Evolutionary conservation across 2,888 invertebrate species (phyloP), one percentile per base, ranked within the genome.

Genomic region (Helleia helle): DNA sequence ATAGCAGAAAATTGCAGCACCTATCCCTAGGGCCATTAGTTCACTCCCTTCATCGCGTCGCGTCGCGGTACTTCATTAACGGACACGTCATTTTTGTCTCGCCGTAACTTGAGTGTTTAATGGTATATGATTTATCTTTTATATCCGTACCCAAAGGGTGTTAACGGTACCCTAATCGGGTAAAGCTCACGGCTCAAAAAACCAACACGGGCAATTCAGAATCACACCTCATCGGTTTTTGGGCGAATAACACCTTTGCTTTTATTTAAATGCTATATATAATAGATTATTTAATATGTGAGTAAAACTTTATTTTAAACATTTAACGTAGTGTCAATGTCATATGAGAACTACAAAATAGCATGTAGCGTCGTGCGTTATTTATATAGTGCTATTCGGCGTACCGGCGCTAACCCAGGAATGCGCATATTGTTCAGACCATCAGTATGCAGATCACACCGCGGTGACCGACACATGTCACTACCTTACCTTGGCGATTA

Each of bases 371-470:
- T 11, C 9, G 15, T 9, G 27, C 17, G 17, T 4, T 6, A 8
- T 4, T 22, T 0, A 4, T 8, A 17, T 11, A 18, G 4, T 8
- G 4, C 22, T 22, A 28, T 18, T 11, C 8, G 8, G 22, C 22
- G 22, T 22, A 36, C 39, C 44, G 48, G 41, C 46, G 44, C 45
- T 43, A 37, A 25, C 18, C 18, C 15, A 22, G 49, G 80, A 79
- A 81, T 81, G 69, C 67, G 65, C 73, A 64, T 62, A 65, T 71
- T 68, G 63, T 61, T 59, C 58, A 54, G 58, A 58, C 55, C 66
- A 79, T 83, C 75, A 75, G 69, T 75, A 83, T 83, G 74, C 83
- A 48, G 52, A 55, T 54, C 77, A 67, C 69, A 67, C 54, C 51
- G 48, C 65, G 63, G 70, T 64, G 68, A 66, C 74, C 63, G 58